Conservation (phyloP, 2,113 vertebrate genomes). For the Rissa tridactyla region DNA sequence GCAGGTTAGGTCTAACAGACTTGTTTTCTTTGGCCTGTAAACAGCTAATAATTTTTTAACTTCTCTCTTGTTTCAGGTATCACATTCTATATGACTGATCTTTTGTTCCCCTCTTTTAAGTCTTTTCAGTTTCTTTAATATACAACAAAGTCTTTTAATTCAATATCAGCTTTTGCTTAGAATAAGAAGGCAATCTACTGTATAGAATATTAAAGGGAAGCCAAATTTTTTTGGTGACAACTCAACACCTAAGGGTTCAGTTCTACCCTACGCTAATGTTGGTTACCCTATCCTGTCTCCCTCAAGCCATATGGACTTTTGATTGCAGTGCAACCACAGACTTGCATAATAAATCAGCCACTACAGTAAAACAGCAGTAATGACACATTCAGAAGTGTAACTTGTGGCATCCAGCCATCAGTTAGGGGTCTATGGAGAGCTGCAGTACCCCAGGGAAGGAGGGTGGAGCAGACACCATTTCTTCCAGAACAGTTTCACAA, state of each 20-base stretch:
- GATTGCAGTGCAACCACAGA: neutral
- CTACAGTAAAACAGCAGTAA: neutral
- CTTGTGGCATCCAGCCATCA: neutral
- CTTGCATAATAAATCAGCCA: neutral
- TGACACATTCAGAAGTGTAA: neutral
- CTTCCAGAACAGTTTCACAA: neutral
- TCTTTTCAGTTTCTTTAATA: neutral
- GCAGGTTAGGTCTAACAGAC: neutral
- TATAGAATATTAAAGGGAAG: neutral
- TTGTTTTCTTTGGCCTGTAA: constrained; percentile 42
- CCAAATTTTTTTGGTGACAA: constrained; percentile 24
- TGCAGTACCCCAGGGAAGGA: neutral
- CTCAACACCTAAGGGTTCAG: neutral
- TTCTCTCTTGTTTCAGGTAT: constrained; percentile 22
- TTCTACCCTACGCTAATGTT: neutral
- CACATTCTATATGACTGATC: neutral
- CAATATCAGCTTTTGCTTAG: neutral
- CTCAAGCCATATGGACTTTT: neutral
- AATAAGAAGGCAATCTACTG: neutral
- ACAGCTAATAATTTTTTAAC: neutral
- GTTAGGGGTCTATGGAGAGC: neutral
- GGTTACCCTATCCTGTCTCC: neutral
- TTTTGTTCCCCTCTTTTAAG: neutral
- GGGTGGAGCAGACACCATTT: neutral
- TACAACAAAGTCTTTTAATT: neutral